Evolutionary conservation across 2,888 invertebrate species (phyloP).

Genomic region (Cosmopolites sordidus): DNA sequence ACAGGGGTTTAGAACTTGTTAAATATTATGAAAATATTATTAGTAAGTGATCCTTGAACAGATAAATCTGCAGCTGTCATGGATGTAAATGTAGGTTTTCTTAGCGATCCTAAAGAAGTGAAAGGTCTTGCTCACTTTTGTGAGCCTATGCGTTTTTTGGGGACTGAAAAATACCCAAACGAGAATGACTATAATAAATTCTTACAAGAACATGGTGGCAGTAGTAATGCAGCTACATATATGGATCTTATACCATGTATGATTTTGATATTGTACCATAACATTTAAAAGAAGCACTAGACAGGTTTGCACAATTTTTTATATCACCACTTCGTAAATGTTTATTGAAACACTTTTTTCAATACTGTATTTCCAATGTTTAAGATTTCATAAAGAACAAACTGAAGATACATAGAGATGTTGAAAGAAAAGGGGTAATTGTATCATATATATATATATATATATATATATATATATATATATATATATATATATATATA

Average conservation of each 20-base stretch:
- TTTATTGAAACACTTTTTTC: too few relatives aligned
- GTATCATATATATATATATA: too few relatives aligned
- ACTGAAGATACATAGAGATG: too few relatives aligned
- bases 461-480: too few relatives aligned
- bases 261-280: conserved; percentile 90
- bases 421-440: too few relatives aligned
- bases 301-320: conserved; percentile 97
- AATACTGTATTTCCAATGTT: too few relatives aligned
- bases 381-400: too few relatives aligned
- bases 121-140: conserved; percentile 97
- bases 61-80: conserved; percentile 93
- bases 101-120: conserved; percentile 85
- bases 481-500: too few relatives aligned
- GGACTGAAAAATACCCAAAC: conserved; percentile 87
- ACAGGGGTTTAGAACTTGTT: conserved; percentile 76
- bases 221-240: conserved; percentile 89
- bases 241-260: conserved; percentile 88
- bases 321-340: conserved; percentile 82
- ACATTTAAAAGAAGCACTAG: conserved; percentile 72
- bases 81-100: conserved; percentile 81
- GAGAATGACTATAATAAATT: conserved; percentile 91
- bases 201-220: conserved; percentile 86
- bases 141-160: conserved; percentile 98
- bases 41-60: conserved; percentile 86
- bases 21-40: conserved; percentile 80